phyloP scores from a whole-genome alignment of 2,797 vertebrate species.

The Onychomys arenicola region DNA sequence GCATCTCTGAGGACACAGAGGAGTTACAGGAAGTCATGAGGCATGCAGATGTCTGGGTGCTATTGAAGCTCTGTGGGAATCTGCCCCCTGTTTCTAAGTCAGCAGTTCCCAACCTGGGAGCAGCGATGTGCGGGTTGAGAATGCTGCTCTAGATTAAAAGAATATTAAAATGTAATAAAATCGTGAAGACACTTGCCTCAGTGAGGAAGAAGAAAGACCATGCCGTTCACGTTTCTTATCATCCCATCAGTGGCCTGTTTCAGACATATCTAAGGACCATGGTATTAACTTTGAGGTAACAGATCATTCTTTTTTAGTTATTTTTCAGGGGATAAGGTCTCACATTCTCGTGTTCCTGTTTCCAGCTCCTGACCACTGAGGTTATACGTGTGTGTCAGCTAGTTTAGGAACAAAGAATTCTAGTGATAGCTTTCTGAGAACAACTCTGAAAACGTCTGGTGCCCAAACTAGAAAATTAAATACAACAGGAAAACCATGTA shows the following conservation, averaged over 20 bases:
- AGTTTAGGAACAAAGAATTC: background rate
- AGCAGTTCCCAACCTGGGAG: background rate
- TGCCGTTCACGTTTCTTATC: too few relatives aligned
- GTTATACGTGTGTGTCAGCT: background rate
- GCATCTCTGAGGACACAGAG: background rate
- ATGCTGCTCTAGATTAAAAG: background rate
- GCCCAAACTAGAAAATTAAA: background rate
- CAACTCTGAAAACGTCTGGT: background rate
- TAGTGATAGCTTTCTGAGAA: background rate
- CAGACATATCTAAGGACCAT: background rate
- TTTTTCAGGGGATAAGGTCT: background rate
- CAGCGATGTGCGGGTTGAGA: background rate
- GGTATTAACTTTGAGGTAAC: background rate
- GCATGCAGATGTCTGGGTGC: background rate
- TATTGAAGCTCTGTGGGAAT: background rate
- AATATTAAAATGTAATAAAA: slow-evolving; percentile 6
- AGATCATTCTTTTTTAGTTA: background rate
- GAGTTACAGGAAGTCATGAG: background rate
- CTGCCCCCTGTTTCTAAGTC: background rate
- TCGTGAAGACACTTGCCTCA: too few relatives aligned
- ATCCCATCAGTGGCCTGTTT: background rate
- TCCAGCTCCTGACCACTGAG: background rate
- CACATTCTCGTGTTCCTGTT: background rate
- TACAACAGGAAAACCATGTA: background rate
- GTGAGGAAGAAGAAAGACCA: background rate